Base-by-base conservation (phyloP, 2,113 vertebrate species). In the Pomatorhinus ruficollis region DNA sequence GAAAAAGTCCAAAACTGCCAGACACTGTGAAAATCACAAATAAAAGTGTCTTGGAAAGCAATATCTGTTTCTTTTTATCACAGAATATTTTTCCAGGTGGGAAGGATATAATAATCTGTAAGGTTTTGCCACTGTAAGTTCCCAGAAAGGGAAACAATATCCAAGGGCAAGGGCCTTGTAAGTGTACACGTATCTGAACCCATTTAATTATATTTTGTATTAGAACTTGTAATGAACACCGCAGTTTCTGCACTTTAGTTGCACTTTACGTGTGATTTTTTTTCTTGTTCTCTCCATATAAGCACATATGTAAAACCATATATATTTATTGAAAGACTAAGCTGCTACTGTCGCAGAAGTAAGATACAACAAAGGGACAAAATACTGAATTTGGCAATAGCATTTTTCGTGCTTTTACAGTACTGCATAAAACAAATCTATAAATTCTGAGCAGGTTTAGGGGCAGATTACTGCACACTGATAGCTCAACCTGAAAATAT, bases 381-480 rank as follows among this genome's bases (percentile, higher is more conserved):
- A 81, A 54, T 39, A 77, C 23, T 72, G 54, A 77, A 80, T 80
- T 72, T 10, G 1, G 68, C 59, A 85, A 65, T 40, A 88, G 25
- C 35, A 70, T 86, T 86, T 91, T 37, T 47, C 44, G 54, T 68
- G 37, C n/a, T 80, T 83, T 91, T 90, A 40, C 45, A 66, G 50
- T 50, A 39, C 53, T 50, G 57, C 61, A 53, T 61, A 60, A 54
- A 89, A 77, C 22, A 77, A 70, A 66, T 35, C 37, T 57, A 54
- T 72, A 91, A 66, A 91, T 59, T 89, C 70, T 63, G 77, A 88
- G 85, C 75, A 95, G 71, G 42, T 77, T 86, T 87, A 95, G 39
- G 39, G 30, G 24, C 40, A 78, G 33, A 91, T 90, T 66, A 90
- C 76, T 72, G 61, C 74, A 68, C 20, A n/a, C 31, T 70, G 25